Percentiles rank a stretch among this genome's conserved stretches.
These are phyloP conservation scores for Arctocebus calabarensis DNA, from an alignment of 2,797 vertebrate genomes.

Conservation along the genomic window DNA sequence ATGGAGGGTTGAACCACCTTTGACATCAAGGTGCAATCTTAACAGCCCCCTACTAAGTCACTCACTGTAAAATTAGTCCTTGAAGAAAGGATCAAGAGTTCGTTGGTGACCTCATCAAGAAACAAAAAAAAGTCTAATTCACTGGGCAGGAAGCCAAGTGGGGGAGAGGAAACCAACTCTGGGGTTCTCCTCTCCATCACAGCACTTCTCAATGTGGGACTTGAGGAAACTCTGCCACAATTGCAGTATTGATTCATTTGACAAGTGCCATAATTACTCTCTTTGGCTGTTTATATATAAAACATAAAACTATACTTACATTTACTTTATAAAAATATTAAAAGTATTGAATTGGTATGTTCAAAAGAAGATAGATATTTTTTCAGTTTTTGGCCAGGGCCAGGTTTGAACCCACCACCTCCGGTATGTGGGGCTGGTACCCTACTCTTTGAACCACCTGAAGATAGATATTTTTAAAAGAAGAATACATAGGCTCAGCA, in stretches of 20 bases:
- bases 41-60: too few relatives aligned
- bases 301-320: neutral
- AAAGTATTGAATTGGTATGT: neutral
- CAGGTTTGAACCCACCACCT: too few relatives aligned
- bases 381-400: too few relatives aligned
- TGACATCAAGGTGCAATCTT: too few relatives aligned
- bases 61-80: neutral
- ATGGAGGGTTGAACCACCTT: neutral
- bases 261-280: neutral
- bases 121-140: neutral
- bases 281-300: neutral
- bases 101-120: too few relatives aligned
- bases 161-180: accelerated
- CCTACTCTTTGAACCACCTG: too few relatives aligned
- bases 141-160: accelerated
- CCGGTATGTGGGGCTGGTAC: too few relatives aligned
- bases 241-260: neutral
- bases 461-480: neutral
- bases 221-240: accelerated
- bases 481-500: too few relatives aligned
- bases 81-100: neutral
- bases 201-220: neutral
- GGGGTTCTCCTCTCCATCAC: neutral
- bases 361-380: neutral
- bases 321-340: neutral